These are phyloP conservation scores for Pantelozetes paolii DNA, from an alignment of 2,888 invertebrate genomes.

Conservation along the genomic window DNA sequence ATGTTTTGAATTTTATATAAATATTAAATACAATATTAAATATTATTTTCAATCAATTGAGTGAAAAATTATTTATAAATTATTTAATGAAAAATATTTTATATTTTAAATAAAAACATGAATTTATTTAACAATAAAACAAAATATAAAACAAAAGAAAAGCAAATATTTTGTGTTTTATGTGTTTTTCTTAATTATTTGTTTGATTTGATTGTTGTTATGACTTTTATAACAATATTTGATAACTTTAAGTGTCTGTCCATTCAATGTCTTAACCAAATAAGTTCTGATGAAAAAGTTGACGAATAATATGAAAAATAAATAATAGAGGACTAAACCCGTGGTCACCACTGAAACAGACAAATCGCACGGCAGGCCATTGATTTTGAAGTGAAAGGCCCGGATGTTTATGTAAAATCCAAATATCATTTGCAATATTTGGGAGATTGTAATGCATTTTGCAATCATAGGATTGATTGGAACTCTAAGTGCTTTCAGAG, in stretches of 20 bases:
- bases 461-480: conserved; percentile 71
- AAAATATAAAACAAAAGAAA: no score
- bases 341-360: conserved; percentile 77
- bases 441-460: conserved; percentile 83
- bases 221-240: not conserved
- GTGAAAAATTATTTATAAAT: no score
- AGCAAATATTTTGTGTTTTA: not conserved
- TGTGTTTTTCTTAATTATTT: not conserved
- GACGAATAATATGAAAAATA: conserved; percentile 86
- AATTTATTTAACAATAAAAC: no score
- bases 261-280: conserved; percentile 44
- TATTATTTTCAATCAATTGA: no score
- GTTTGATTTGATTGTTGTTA: not conserved
- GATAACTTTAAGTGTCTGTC: not conserved
- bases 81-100: no score
- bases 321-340: conserved; percentile 87
- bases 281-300: conserved; percentile 90
- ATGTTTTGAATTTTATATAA: no score
- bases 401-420: conserved; percentile 84
- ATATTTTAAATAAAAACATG: no score
- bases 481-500: conserved; percentile 75
- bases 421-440: conserved; percentile 87
- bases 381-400: conserved; percentile 65
- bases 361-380: conserved; percentile 74
- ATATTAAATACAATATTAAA: no score